phyloP scores from a whole-genome alignment of 2,888 invertebrate species.

The Tachystola acroxantha region DNA sequence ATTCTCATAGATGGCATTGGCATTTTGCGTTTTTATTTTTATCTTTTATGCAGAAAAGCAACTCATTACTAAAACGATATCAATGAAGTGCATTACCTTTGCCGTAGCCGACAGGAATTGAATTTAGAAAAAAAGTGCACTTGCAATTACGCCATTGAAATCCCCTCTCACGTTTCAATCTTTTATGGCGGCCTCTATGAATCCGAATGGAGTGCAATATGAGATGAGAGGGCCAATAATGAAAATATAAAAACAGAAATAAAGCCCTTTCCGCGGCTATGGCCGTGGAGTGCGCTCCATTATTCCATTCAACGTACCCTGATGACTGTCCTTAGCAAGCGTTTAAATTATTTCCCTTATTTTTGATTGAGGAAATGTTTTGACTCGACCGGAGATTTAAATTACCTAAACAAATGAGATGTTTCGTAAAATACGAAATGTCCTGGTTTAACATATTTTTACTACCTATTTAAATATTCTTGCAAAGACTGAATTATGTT shows the following conservation, averaged over 20 bases:
- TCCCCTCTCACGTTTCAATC: slow-evolving; percentile 74
- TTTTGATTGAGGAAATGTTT: slow-evolving; percentile 8
- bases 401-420: too few relatives aligned
- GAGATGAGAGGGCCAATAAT: slow-evolving; percentile 77
- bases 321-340: slow-evolving; percentile 60
- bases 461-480: too few relatives aligned
- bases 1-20: too few relatives aligned
- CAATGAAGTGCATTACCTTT: slow-evolving; percentile 73
- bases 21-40: too few relatives aligned
- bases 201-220: slow-evolving; percentile 68
- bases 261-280: slow-evolving; percentile 61
- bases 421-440: too few relatives aligned
- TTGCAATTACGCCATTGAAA: slow-evolving; percentile 75
- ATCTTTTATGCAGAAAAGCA: background rate
- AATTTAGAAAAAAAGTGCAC: slow-evolving; percentile 69
- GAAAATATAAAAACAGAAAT: slow-evolving; percentile 74
- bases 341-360: slow-evolving; percentile 53
- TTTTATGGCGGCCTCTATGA: slow-evolving; percentile 73
- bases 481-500: too few relatives aligned
- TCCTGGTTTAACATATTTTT: too few relatives aligned
- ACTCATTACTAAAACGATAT: slow-evolving; percentile 49
- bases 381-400: too few relatives aligned
- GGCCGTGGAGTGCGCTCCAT: slow-evolving; percentile 63
- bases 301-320: slow-evolving; percentile 69
- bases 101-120: slow-evolving; percentile 68